These are phyloP conservation scores for Drosophila mayri DNA, from an alignment of 1,140 invertebrate genomes.

Conservation along the genomic window DNA sequence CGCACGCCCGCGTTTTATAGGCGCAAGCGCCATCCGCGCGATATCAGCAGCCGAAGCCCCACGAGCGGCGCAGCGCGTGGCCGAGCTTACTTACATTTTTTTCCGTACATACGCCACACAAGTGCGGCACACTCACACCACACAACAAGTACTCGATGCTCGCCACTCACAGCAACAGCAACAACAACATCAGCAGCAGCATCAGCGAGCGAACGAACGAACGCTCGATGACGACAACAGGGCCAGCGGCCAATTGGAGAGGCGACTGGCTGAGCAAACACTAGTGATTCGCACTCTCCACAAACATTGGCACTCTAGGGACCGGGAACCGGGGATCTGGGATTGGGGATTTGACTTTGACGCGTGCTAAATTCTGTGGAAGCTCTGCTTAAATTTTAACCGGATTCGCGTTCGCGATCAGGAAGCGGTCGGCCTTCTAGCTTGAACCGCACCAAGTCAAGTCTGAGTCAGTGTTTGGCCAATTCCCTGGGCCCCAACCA, in stretches of 20 bases:
- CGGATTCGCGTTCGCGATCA: not conserved
- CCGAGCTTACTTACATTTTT: slow-evolving; percentile 8
- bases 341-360: not conserved
- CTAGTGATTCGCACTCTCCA: slow-evolving; percentile 1
- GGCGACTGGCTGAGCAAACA: not conserved
- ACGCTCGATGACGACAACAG: slow-evolving; percentile 2
- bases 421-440: slow-evolving; percentile 19
- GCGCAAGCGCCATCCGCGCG: slow-evolving; percentile 17
- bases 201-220: not conserved
- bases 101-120: slow-evolving; percentile 2
- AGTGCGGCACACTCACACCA: not conserved
- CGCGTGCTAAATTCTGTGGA: slow-evolving; percentile 4
- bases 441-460: not conserved
- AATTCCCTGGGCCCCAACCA: not conserved
- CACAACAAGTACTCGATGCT: not conserved
- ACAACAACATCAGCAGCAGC: not conserved
- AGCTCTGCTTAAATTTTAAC: slow-evolving; percentile 1
- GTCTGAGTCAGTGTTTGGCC: slow-evolving; percentile 28
- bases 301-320: not conserved
- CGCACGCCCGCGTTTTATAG: slow-evolving; percentile 21
- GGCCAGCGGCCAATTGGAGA: not conserved
- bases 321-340: not conserved
- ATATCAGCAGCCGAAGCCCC: slow-evolving; percentile 38
- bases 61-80: slow-evolving; percentile 29
- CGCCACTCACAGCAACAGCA: not conserved